Evolutionary conservation across 1,140 invertebrate genomes (phyloP).

Genomic region (Drosophila parabipectinata): DNA sequence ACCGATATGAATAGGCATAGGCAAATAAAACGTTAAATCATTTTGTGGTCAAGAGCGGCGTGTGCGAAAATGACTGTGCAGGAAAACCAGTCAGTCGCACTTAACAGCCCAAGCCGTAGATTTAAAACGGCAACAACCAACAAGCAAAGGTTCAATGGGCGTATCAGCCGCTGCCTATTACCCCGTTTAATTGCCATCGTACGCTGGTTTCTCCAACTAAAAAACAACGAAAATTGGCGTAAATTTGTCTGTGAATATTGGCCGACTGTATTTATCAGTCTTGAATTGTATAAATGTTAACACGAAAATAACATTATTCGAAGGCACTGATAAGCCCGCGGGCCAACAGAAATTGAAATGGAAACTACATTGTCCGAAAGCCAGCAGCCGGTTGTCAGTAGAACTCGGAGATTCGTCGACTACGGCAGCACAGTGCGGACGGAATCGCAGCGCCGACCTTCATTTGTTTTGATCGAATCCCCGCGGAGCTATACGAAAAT

Average conservation of each 20-base stretch:
- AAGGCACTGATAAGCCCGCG: constrained; percentile 43
- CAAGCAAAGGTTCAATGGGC: constrained; percentile 34
- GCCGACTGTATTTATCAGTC: constrained; percentile 54
- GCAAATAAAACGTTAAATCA: constrained; percentile 16
- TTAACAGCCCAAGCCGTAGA: background rate
- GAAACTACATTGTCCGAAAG: constrained; percentile 58
- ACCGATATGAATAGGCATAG: constrained; percentile 26
- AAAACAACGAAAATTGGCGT: constrained; percentile 14
- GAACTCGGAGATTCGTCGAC: constrained; percentile 48
- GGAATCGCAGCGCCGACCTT: constrained; percentile 22
- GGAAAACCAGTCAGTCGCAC: constrained; percentile 9
- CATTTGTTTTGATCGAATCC: constrained; percentile 53
- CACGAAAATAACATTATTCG: constrained; percentile 75
- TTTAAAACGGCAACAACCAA: constrained; percentile 11
- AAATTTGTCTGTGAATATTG: constrained; percentile 44
- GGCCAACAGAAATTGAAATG: background rate
- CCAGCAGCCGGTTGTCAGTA: constrained; percentile 53
- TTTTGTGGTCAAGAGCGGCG: constrained; percentile 12
- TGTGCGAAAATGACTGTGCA: constrained; percentile 4
- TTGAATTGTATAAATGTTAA: constrained; percentile 41
- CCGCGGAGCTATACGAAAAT: constrained; percentile 55
- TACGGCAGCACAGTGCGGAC: constrained; percentile 68
- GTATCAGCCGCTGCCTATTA: constrained; percentile 22
- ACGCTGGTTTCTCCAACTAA: background rate
- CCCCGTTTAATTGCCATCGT: constrained; percentile 30